Percentiles rank a stretch among this genome's conserved stretches.
phyloP scores from a whole-genome alignment of 2,113 vertebrate genomes.

The Sinocyclocheilus rhinocerous region DNA sequence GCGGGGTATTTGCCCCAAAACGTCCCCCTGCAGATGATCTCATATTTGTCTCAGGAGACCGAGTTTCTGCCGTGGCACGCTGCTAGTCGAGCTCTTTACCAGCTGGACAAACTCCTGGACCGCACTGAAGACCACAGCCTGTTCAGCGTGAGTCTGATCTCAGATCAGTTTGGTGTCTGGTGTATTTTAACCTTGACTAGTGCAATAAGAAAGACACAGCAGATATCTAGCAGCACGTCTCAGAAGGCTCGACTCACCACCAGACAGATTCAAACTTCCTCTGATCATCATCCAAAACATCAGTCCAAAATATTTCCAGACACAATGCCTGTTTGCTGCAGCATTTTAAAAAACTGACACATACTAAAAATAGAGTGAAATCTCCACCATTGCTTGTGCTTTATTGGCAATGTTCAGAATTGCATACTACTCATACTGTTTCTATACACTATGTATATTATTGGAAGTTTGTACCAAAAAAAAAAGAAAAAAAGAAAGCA shows the following conservation, averaged over 20 bases:
- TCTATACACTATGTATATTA: not conserved
- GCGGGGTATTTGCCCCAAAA: conserved; percentile 96
- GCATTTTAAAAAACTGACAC: not conserved
- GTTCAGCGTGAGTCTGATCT: conserved; percentile 76
- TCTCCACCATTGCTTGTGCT: not conserved
- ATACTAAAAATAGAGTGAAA: not conserved
- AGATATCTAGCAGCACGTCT: not conserved
- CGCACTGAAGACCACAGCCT: conserved; percentile 93
- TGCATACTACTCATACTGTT: not conserved
- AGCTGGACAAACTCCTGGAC: conserved; percentile 96
- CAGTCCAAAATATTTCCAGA: not conserved
- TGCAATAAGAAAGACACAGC: not conserved
- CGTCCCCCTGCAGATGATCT: conserved; percentile 91
- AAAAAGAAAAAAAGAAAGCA: not conserved
- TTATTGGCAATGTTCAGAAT: not conserved
- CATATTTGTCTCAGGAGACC: conserved; percentile 90
- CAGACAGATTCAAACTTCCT: conserved; percentile 2
- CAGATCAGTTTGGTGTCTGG: not conserved
- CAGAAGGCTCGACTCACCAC: not conserved
- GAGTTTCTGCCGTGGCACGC: conserved; percentile 98
- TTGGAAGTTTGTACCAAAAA: no score
- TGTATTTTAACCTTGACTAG: not conserved
- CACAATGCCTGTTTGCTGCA: not conserved
- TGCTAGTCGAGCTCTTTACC: conserved; percentile 91
- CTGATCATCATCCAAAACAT: not conserved